phyloP scores from a whole-genome alignment of 2,888 invertebrate species.

The Sicus ferrugineus region DNA sequence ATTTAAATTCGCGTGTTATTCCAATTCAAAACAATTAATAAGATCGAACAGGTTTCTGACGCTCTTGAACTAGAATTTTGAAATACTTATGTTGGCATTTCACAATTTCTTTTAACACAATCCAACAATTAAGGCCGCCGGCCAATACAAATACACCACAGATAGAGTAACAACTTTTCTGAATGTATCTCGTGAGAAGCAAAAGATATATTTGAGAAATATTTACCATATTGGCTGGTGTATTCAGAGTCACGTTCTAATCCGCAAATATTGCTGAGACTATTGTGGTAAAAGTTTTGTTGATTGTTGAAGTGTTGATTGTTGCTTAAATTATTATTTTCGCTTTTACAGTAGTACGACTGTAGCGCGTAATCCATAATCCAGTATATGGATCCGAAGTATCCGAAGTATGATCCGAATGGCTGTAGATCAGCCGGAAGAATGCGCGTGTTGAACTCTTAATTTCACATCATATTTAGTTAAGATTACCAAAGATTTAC shows the following conservation, averaged over 20 bases:
- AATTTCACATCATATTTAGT: too few species aligned
- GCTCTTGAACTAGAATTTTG: neutral
- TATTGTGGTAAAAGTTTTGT: conserved; percentile 9
- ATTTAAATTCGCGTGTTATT: too few species aligned
- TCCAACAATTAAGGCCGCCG: neutral
- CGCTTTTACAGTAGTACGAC: neutral
- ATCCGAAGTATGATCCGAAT: too few species aligned
- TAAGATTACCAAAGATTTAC: too few species aligned
- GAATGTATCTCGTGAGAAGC: neutral
- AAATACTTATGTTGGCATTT: neutral
- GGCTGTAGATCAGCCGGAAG: too few species aligned
- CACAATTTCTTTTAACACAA: neutral
- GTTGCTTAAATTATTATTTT: conserved; percentile 13
- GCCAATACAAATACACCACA: neutral
- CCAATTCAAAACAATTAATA: too few species aligned
- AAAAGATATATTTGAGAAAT: conserved; percentile 4
- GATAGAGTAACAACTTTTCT: neutral
- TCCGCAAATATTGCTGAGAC: conserved; percentile 32
- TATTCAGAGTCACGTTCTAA: conserved; percentile 38
- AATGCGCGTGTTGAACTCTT: too few species aligned
- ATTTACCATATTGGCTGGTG: conserved; percentile 38
- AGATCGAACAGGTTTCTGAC: neutral
- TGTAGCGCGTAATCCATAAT: neutral
- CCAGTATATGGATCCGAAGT: neutral
- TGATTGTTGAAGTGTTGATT: conserved; percentile 23